phyloP scores from a whole-genome alignment of 2,888 invertebrate species.

The Heliothis peltigera region DNA sequence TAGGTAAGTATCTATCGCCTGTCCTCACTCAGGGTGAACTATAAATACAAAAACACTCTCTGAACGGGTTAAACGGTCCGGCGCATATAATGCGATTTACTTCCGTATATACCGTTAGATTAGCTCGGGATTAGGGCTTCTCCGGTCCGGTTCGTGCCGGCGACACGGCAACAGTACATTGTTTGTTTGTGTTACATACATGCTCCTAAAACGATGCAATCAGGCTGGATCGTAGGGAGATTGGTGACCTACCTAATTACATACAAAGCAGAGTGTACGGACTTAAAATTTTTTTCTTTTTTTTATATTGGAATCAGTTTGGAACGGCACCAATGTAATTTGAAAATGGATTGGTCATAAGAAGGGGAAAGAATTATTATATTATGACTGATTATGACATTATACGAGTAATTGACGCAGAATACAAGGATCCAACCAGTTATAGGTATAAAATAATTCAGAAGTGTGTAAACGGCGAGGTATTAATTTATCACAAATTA shows the following conservation, averaged over 20 bases:
- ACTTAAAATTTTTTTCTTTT: neutral
- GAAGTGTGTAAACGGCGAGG: no score
- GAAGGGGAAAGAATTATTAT: no score
- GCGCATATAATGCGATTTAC: constrained; percentile 63
- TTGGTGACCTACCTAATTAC: constrained; percentile 38
- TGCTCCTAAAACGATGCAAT: constrained; percentile 16
- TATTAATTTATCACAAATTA: no score
- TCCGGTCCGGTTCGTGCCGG: constrained; percentile 5
- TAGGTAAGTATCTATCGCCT: constrained; percentile 6
- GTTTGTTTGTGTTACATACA: constrained; percentile 30
- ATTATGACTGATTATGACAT: no score
- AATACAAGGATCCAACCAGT: no score
- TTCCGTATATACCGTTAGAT: constrained; percentile 62
- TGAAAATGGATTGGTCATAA: no score
- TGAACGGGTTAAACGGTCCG: constrained; percentile 42
- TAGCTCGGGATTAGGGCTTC: constrained; percentile 69
- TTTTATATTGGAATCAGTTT: neutral
- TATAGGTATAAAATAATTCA: no score
- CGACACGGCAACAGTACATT: constrained; percentile 23
- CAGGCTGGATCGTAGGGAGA: constrained; percentile 31
- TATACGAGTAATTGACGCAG: no score
- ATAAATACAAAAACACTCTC: constrained; percentile 37
- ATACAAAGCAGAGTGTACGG: constrained; percentile 3
- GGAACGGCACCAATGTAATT: neutral
- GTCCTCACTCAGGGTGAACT: constrained; percentile 39